A percentile compares a stretch with the other conserved stretches of the same genome.
Evolutionary conservation across 2,797 vertebrate genomes (phyloP).

Genomic region (Gadopsis bispinosus): DNA sequence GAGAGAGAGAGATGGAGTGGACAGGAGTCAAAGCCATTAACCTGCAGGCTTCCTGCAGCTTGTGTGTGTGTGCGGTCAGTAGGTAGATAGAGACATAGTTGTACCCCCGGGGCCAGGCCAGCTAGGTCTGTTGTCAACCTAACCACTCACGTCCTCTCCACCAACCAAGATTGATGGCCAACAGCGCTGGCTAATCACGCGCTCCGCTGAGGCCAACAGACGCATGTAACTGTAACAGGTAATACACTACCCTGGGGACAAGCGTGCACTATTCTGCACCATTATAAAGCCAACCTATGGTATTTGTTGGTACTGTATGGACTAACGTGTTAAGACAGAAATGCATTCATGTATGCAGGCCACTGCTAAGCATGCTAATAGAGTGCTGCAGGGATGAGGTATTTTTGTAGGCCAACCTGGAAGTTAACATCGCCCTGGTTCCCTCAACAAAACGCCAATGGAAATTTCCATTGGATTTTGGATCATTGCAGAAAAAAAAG

Average conservation of each 20-base stretch:
- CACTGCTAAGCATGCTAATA: background rate
- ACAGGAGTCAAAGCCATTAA: conserved; percentile 78
- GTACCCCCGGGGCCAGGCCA: conserved; percentile 55
- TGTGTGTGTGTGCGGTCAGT: conserved; percentile 20
- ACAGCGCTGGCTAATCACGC: conserved; percentile 68
- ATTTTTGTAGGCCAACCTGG: no score
- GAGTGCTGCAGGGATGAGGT: no score
- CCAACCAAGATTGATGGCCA: conserved; percentile 75
- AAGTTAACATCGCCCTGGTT: no score
- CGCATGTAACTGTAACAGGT: conserved; percentile 49
- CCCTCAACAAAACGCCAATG: no score
- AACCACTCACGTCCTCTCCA: conserved; percentile 52
- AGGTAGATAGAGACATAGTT: conserved; percentile 52
- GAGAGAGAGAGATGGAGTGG: conserved; percentile 56
- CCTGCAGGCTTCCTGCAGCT: conserved; percentile 50
- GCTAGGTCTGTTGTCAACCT: conserved; percentile 57
- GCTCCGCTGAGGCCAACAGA: conserved; percentile 63
- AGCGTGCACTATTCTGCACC: conserved; percentile 4
- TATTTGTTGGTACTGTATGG: background rate
- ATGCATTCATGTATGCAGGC: conserved; percentile 14
- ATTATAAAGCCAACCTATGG: conserved; percentile 1
- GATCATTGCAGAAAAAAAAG: no score
- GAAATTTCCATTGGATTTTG: no score
- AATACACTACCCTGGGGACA: conserved; percentile 32
- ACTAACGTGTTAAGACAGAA: conserved; percentile 29